A percentile compares a stretch with the other conserved stretches of the same genome.
Conservation (phyloP, 2,888 invertebrate genomes). For the Noctua fimbriata region DNA sequence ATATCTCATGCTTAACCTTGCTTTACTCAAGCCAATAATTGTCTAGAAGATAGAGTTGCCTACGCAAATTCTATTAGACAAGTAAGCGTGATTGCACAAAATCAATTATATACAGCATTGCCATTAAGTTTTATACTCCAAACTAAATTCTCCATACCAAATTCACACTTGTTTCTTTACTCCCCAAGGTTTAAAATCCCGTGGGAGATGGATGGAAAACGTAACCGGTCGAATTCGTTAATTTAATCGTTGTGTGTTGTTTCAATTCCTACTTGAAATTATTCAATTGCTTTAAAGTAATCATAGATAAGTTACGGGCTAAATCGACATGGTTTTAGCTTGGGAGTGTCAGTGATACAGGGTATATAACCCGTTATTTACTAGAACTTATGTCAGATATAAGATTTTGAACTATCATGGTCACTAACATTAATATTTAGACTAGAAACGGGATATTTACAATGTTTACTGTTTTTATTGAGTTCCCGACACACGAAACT, state of each 20-base stretch:
- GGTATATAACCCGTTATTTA: constrained; percentile 8
- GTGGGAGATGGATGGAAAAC: not conserved
- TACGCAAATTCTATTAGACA: constrained; percentile 63
- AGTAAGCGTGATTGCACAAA: constrained; percentile 68
- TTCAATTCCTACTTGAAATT: constrained; percentile 64
- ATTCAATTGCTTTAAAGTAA: constrained; percentile 58
- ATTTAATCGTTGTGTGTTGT: constrained; percentile 59
- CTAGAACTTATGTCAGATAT: not conserved
- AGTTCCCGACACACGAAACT: too few relatives aligned
- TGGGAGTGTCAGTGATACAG: constrained; percentile 19
- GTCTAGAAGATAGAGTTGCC: constrained; percentile 61
- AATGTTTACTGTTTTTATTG: too few relatives aligned
- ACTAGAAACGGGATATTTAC: too few relatives aligned
- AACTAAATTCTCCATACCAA: constrained; percentile 14
- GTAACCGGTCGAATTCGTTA: constrained; percentile 60
- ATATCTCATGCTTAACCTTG: constrained; percentile 37
- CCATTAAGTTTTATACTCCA: constrained; percentile 51
- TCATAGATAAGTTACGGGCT: constrained; percentile 58
- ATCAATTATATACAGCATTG: constrained; percentile 61
- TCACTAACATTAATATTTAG: too few relatives aligned
- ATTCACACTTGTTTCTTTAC: not conserved
- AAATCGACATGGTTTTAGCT: constrained; percentile 41
- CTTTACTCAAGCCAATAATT: constrained; percentile 58
- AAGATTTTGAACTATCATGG: too few relatives aligned
- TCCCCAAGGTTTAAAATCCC: not conserved